Evolutionary conservation across 2,113 vertebrate genomes (phyloP).

Genomic region (Morone chrysops): DNA sequence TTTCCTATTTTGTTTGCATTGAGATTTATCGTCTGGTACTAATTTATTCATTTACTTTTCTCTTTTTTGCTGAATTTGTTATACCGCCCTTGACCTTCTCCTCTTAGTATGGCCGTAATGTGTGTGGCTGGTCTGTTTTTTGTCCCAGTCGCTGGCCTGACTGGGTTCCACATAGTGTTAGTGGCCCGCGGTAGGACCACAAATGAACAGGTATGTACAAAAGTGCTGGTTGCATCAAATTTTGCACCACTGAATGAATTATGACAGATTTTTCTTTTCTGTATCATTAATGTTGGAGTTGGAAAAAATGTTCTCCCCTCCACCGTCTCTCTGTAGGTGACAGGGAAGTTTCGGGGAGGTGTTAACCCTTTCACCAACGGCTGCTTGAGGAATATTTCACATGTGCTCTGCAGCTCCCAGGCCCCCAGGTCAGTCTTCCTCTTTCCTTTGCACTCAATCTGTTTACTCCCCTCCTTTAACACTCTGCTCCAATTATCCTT

Average conservation of each 20-base stretch:
- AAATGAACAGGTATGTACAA: conserved; percentile 91
- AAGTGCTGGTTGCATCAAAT: not conserved
- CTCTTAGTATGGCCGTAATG: conserved; percentile 94
- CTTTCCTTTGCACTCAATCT: conserved; percentile 6
- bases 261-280: not conserved
- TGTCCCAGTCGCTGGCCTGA: conserved; percentile 95
- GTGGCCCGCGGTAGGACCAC: conserved; percentile 96
- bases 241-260: not conserved
- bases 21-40: not conserved
- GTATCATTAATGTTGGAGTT: not conserved
- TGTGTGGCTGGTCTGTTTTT: conserved; percentile 97
- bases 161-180: conserved; percentile 96
- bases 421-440: conserved; percentile 89
- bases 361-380: conserved; percentile 98
- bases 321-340: conserved; percentile 85
- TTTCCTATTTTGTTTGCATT: not conserved
- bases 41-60: not conserved
- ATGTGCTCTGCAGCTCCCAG: conserved; percentile 95
- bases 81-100: conserved; percentile 58
- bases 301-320: not conserved
- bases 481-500: conserved; percentile 20
- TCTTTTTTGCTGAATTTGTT: not conserved
- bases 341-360: conserved; percentile 96
- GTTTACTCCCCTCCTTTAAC: conserved; percentile 12
- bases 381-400: conserved; percentile 92